Base-by-base conservation (phyloP, 30 jellyfish, hydroid and myxozoan species). In the Hydractinia echinata region DNA sequence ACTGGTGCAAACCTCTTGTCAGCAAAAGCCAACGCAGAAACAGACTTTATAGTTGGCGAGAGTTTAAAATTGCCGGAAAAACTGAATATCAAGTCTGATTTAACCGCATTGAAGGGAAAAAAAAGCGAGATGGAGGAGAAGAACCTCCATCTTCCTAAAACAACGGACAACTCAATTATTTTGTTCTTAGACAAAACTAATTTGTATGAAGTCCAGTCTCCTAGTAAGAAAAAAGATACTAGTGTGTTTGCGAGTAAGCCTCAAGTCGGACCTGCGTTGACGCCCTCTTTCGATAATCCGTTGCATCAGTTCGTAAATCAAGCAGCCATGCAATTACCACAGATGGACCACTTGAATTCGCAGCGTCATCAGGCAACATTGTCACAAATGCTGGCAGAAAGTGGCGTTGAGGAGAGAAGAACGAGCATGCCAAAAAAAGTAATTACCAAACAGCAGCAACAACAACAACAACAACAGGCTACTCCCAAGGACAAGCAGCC, bases 401-500 rank as follows among this genome's bases (percentile, higher is more conserved):
- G 16, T 19, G 50, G 60, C 55, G 16, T 14, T 60, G 67, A 80
- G 10, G 67, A 49, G n/a, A 9, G 50, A 15, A 68, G 16, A 21
- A 66, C 49, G 67, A 67, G 61, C 10, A n/a, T 55, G 1, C 53
- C 66, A 10, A 80, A 80, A 66, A 62, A 61, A 66, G 85, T 67
- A 20, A 80, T 64, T 51, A 64, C 74, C 18, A 64, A 64, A 64
- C 74, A 64, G 39, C 74, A 44, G 9, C 19, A 58, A 58, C 44
- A 30, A 30, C 44, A 30, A 30, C 44, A 30, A 30, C 44, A 30
- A 30, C 44, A 76, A 54, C 10, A 4, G 16, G 49, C 84, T 6
- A 16, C 15, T 9, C 87, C 84, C 3, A 80, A 80, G 49, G 87
- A 80, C 15, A 80, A 80, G 66, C 66, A 53, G n/a, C 87, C 87